Conservation (phyloP, 1,140 invertebrate species). For the Papilio xuthus region DNA sequence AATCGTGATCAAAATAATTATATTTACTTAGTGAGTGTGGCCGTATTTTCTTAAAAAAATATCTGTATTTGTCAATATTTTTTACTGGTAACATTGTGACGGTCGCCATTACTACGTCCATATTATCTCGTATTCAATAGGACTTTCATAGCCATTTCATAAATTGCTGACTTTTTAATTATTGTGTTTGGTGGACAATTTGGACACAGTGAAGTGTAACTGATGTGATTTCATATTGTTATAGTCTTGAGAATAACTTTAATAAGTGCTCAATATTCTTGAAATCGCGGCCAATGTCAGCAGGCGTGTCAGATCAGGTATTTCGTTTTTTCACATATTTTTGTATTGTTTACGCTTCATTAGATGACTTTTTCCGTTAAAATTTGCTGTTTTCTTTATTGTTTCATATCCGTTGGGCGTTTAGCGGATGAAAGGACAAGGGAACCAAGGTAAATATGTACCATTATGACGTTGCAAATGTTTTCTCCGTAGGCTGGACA, state of each 20-base stretch:
- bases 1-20: no score
- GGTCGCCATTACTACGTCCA: conserved; percentile 56
- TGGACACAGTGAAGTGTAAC: conserved; percentile 75
- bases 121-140: conserved; percentile 70
- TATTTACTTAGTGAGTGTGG: neutral
- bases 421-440: conserved; percentile 95
- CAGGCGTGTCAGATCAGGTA: conserved; percentile 87
- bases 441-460: conserved; percentile 87
- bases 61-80: neutral
- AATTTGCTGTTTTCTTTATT: conserved; percentile 63
- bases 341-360: conserved; percentile 53
- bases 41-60: neutral
- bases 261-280: conserved; percentile 69
- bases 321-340: conserved; percentile 69
- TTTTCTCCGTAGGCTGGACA: conserved; percentile 67
- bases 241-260: conserved; percentile 70
- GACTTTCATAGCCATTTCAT: conserved; percentile 66
- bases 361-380: conserved; percentile 49
- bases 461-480: conserved; percentile 78
- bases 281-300: conserved; percentile 85
- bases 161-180: conserved; percentile 70
- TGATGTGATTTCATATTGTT: conserved; percentile 71
- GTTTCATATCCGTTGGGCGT: conserved; percentile 80
- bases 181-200: conserved; percentile 67
- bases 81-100: conserved; percentile 35